Conservation (phyloP, 1,140 invertebrate species). For the Pectinophora gossypiella region DNA sequence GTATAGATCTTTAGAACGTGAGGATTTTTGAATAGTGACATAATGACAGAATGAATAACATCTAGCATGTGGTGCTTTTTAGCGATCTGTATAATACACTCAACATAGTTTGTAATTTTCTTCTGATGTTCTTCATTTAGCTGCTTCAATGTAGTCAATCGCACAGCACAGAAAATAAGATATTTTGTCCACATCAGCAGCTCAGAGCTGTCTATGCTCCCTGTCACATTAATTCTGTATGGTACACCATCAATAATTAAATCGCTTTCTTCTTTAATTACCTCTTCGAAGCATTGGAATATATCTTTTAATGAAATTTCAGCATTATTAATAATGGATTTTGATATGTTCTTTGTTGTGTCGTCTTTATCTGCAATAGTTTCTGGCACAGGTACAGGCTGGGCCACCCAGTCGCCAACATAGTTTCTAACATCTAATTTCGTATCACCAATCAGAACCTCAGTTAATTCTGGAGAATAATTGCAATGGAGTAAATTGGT, state of each 20-base stretch:
- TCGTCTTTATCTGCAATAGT: constrained; percentile 34
- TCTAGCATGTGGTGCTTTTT: constrained; percentile 44
- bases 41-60: constrained; percentile 40
- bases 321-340: constrained; percentile 46
- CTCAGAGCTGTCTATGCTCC: constrained; percentile 48
- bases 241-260: constrained; percentile 24
- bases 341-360: constrained; percentile 40
- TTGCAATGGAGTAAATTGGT: constrained; percentile 64
- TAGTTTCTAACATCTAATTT: constrained; percentile 58
- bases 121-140: constrained; percentile 37
- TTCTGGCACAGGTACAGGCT: constrained; percentile 41
- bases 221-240: constrained; percentile 32
- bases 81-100: constrained; percentile 42
- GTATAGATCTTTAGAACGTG: constrained; percentile 76
- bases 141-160: constrained; percentile 44
- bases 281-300: constrained; percentile 36
- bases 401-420: constrained; percentile 49
- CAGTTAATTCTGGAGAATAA: constrained; percentile 60
- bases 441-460: constrained; percentile 53
- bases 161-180: constrained; percentile 56
- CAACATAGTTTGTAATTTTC: constrained; percentile 42
- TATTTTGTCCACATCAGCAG: constrained; percentile 62
- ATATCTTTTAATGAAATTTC: constrained; percentile 37
- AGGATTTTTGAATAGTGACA: constrained; percentile 72
- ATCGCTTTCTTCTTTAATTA: constrained; percentile 28